Conservation (phyloP, 2,113 vertebrate genomes). For the Bos taurus region ARS-UCD2.0 NC_037335.1:23796501-23797000, state of each 20-base stretch:
- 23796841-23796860: not conserved
- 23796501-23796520: not conserved
- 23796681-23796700: slow-evolving; percentile 38
- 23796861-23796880: not conserved
- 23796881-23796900: slow-evolving; percentile 43
- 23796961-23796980: not conserved
- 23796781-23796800: not conserved
- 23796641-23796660: slow-evolving; percentile 33
- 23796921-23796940: slow-evolving; percentile 19
- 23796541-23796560: not conserved
- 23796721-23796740: slow-evolving; percentile 36
- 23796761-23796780: not conserved
- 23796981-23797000: slow-evolving; percentile 9
- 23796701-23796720: not conserved
- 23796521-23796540: not conserved
- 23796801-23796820: slow-evolving; percentile 36
- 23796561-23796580: not conserved
- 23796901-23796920: slow-evolving; percentile 1
- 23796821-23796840: not conserved
- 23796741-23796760: slow-evolving; percentile 2
- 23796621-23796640: slow-evolving; percentile 41
- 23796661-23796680: not conserved
- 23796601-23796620: slow-evolving; percentile 2
- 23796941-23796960: not conserved
- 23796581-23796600: not conserved